Evolutionary conservation across 2,113 vertebrate genomes (phyloP).

Genomic region (Colius striatus): DNA sequence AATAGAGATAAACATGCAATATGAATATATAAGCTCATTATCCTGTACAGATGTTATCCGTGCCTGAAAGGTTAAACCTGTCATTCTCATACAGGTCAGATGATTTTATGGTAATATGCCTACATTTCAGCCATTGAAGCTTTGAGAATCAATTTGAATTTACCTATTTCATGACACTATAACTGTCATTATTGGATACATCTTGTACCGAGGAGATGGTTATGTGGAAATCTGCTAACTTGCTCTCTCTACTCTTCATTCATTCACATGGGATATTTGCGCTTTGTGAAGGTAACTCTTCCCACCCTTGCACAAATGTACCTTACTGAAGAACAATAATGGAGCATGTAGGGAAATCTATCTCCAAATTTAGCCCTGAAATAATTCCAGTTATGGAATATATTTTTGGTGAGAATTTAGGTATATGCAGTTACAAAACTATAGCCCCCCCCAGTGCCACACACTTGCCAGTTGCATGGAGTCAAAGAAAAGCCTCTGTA

Average conservation of each 20-base stretch:
- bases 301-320: neutral
- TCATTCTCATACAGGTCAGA: neutral
- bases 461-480: neutral
- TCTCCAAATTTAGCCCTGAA: neutral
- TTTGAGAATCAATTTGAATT: slow-evolving; percentile 20
- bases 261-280: neutral
- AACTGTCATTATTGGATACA: neutral
- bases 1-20: neutral
- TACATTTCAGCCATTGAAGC: neutral
- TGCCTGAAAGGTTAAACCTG: neutral
- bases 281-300: neutral
- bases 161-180: neutral
- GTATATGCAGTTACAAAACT: neutral
- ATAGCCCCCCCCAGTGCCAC: neutral
- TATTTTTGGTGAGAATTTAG: neutral
- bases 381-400: neutral
- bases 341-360: neutral
- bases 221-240: neutral
- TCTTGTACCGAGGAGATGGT: neutral
- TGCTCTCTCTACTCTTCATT: neutral
- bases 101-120: neutral
- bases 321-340: neutral
- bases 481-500: neutral
- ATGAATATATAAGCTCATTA: neutral
- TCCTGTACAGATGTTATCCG: neutral